Conservation (phyloP, 2,113 vertebrate species). For the Laticauda colubrina region DNA sequence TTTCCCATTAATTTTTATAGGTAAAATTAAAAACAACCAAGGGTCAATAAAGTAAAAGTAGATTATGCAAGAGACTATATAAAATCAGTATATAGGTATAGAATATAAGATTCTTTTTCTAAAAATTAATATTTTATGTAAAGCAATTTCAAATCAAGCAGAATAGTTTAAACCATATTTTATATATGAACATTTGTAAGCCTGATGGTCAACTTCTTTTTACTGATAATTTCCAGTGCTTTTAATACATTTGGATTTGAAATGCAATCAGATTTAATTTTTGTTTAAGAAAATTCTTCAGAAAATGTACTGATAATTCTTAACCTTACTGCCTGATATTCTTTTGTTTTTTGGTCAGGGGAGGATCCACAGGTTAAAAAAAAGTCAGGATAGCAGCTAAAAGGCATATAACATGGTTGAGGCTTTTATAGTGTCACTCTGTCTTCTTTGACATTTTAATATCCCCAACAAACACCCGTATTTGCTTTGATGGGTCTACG, state of each 20-base stretch:
- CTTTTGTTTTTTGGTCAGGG: not conserved
- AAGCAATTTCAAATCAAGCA: not conserved
- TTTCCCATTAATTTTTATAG: not conserved
- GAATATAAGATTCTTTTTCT: not conserved
- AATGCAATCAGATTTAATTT: not conserved
- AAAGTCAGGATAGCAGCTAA: not conserved
- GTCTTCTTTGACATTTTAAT: not conserved
- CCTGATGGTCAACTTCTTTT: not conserved
- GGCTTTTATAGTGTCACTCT: not conserved
- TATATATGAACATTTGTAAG: not conserved
- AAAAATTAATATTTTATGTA: not conserved
- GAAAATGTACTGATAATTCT: not conserved
- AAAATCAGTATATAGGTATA: not conserved
- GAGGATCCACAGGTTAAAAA: not conserved
- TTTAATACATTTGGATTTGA: not conserved
- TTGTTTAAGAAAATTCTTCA: not conserved
- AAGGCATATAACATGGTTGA: not conserved
- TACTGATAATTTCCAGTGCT: not conserved
- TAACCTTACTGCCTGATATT: not conserved
- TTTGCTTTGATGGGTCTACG: not conserved
- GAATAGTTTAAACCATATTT: not conserved
- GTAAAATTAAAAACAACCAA: not conserved
- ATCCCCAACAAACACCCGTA: not conserved
- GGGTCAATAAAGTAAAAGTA: not conserved
- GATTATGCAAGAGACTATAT: not conserved